Percentiles rank a stretch among this genome's conserved stretches.
Evolutionary conservation across 2,113 vertebrate genomes (phyloP).

Genomic region (Ptychochromis oligacanthus): DNA sequence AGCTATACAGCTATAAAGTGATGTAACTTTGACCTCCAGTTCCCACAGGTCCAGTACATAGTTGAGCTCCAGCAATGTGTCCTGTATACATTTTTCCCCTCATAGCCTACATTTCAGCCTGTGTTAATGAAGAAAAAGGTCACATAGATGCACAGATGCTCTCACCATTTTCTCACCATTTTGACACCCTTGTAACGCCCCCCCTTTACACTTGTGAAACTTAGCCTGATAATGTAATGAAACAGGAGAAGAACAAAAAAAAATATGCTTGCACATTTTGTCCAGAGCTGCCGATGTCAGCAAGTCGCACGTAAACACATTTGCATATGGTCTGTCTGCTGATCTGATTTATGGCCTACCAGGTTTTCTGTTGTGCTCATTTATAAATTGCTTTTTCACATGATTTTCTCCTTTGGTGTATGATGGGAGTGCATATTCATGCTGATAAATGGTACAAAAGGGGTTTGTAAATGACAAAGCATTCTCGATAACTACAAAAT

Average conservation of each 20-base stretch:
- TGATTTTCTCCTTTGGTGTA: background rate
- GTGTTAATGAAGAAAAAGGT: constrained; percentile 16
- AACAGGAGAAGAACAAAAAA: constrained; percentile 52
- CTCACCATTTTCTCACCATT: constrained; percentile 7
- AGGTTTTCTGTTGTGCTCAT: constrained; percentile 43
- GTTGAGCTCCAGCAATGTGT: background rate
- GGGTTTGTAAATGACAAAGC: background rate
- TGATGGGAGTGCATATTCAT: background rate
- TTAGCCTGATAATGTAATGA: background rate
- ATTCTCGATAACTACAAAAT: background rate
- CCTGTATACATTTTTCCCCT: background rate
- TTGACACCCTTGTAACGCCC: background rate
- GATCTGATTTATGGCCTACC: constrained; percentile 60
- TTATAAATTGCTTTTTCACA: constrained; percentile 32
- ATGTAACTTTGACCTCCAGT: constrained; percentile 17
- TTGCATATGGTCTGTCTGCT: constrained; percentile 58
- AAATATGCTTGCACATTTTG: constrained; percentile 54
- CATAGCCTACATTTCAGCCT: background rate
- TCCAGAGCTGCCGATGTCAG: constrained; percentile 63
- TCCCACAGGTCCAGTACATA: background rate
- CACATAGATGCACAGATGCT: constrained; percentile 39
- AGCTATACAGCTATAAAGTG: background rate
- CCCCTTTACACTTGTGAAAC: constrained; percentile 3
- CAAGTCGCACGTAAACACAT: constrained; percentile 55
- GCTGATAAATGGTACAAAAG: background rate